phyloP scores from a whole-genome alignment of 2,888 invertebrate species.

The Drosophila siamana region DNA sequence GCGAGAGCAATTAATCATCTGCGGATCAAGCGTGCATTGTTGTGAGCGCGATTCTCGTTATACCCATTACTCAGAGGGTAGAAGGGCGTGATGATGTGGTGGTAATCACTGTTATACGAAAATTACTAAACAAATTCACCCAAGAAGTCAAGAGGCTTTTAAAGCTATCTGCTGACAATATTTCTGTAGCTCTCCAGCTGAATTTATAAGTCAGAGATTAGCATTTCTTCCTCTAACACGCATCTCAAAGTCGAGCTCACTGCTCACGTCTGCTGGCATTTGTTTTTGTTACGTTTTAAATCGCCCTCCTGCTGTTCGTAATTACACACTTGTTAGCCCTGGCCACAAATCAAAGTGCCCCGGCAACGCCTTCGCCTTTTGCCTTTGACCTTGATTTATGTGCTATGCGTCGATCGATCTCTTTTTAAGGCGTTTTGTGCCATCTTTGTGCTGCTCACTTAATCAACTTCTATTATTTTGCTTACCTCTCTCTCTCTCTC shows the following conservation, averaged over 20 bases:
- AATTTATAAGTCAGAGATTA: too few species aligned
- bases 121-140: too few species aligned
- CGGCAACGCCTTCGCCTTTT: constrained; percentile 70
- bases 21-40: constrained; percentile 33
- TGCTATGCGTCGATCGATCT: neutral
- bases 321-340: constrained; percentile 82
- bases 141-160: too few species aligned
- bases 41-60: constrained; percentile 2
- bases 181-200: too few species aligned
- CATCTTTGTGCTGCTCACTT: constrained; percentile 42
- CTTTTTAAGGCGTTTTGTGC: too few species aligned
- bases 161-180: too few species aligned
- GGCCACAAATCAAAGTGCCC: constrained; percentile 81
- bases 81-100: neutral
- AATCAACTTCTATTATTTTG: constrained; percentile 58
- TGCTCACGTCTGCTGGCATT: constrained; percentile 20
- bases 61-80: neutral
- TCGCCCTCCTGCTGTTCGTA: constrained; percentile 63
- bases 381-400: constrained; percentile 71
- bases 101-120: too few species aligned
- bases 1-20: constrained; percentile 71
- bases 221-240: too few species aligned
- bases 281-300: constrained; percentile 78
- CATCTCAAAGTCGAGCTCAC: neutral
- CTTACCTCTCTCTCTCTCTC: constrained; percentile 20